These are phyloP conservation scores for Diaphora mendica DNA, from an alignment of 2,888 invertebrate species.

Conservation along the genomic window DNA sequence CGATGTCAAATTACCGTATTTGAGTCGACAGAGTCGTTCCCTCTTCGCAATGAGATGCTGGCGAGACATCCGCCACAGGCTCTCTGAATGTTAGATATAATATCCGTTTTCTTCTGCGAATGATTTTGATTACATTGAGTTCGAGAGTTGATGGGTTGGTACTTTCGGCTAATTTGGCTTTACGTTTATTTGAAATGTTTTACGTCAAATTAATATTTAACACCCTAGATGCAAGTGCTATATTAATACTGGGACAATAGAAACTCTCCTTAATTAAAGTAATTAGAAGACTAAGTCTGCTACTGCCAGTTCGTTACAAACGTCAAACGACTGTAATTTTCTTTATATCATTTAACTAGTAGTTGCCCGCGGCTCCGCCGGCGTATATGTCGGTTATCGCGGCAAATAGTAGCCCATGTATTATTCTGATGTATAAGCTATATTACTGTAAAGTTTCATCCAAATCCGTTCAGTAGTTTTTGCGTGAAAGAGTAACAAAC, in stretches of 20 bases:
- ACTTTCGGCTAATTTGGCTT: conserved; percentile 52
- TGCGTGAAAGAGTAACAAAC: no score
- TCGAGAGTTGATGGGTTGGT: conserved; percentile 50
- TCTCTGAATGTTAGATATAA: conserved; percentile 67
- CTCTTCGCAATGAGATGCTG: conserved; percentile 53
- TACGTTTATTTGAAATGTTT: conserved; percentile 26
- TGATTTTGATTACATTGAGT: conserved; percentile 57
- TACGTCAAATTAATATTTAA: conserved; percentile 2
- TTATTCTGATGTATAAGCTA: no score
- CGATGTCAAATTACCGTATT: conserved; percentile 49
- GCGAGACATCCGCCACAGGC: conserved; percentile 66
- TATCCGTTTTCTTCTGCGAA: conserved; percentile 66
- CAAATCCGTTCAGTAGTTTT: no score
- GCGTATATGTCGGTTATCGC: no score
- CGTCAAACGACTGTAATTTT: neutral
- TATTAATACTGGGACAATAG: conserved; percentile 14
- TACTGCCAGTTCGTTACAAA: neutral
- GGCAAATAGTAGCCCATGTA: no score
- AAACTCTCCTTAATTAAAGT: conserved; percentile 13
- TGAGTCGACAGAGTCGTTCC: conserved; percentile 33
- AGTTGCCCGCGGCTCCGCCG: no score
- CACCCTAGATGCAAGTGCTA: neutral
- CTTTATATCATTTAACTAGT: neutral
- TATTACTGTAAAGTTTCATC: no score
- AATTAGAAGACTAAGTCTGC: conserved; percentile 21